Conservation (phyloP, 2,888 invertebrate species). For the Lissonota sp. region DNA sequence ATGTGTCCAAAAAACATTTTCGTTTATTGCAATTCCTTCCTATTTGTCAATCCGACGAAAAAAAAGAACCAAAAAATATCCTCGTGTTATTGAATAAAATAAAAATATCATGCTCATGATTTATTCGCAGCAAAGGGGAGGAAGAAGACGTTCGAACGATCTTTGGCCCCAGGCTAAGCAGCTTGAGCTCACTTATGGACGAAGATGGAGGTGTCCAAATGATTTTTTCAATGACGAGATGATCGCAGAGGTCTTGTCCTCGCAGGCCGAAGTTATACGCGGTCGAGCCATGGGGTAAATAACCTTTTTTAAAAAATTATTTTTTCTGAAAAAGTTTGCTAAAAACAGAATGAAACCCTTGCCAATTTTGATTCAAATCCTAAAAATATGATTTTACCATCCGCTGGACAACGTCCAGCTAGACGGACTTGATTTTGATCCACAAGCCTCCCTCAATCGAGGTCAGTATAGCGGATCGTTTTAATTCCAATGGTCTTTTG, state of each 20-base stretch:
- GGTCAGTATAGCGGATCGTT: too few relatives aligned
- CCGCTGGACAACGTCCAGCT: too few relatives aligned
- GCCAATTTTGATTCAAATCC: too few relatives aligned
- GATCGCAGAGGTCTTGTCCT: slow-evolving; percentile 93
- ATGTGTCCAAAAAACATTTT: too few relatives aligned
- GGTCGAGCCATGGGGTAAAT: slow-evolving; percentile 94
- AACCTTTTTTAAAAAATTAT: too few relatives aligned
- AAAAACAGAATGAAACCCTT: too few relatives aligned
- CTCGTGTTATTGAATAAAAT: too few relatives aligned
- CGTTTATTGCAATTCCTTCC: not conserved
- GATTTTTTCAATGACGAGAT: slow-evolving; percentile 95
- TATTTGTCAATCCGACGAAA: slow-evolving; percentile 17
- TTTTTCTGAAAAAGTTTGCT: too few relatives aligned
- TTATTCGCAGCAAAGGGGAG: slow-evolving; percentile 76
- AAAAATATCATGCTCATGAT: slow-evolving; percentile 31
- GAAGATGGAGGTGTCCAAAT: slow-evolving; percentile 92
- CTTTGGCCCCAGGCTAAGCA: slow-evolving; percentile 88
- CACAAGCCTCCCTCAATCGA: too few relatives aligned
- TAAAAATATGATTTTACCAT: too few relatives aligned
- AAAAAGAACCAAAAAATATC: slow-evolving; percentile 10
- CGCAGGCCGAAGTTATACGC: slow-evolving; percentile 93
- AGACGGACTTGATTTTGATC: too few relatives aligned
- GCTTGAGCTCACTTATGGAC: slow-evolving; percentile 90
- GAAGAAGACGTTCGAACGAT: slow-evolving; percentile 78
- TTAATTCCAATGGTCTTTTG: too few relatives aligned